Evolutionary conservation across 2,888 invertebrate genomes (phyloP), one percentile per base, ranked within the genome.

Genomic region (Tachystola acroxantha): DNA sequence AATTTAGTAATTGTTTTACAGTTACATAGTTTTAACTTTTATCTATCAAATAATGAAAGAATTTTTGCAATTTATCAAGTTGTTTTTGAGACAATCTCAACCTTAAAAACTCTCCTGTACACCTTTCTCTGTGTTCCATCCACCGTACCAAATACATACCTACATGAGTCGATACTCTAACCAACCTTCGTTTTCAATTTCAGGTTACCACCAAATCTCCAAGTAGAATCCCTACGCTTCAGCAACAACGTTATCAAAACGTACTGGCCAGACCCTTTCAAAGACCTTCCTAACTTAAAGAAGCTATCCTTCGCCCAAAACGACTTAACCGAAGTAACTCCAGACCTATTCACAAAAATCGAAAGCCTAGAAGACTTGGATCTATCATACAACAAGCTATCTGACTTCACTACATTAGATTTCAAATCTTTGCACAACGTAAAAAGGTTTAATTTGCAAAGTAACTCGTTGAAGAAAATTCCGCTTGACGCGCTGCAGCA

Each of bases 291-390:
- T 10, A 73, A 66, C 42, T 45, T 88, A 28, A 77, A 74, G 48
- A 63, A 68, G 27, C 68, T 89, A 0, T 80, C 85, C n/a, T 72
- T 89, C 42, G 69, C 85, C 0, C 81, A 84, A 41, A 89, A 89
- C 47, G 75, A 85, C 11, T 68, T 89, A 3, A 56, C 62, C 1
- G 68, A 69, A 22, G 59, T 89, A 46, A 82, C 87, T 0, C 71
- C 74, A 1, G 88, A 88, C 43, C 59, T 87, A 1, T 82, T 89
- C 46, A 79, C 81, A 0, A 84, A 81, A 5, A 64, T 88, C 12
- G 61, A 66, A 3, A 40, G 46, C 0, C 49, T 90, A 7, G 77
- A 81, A 61, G 82, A 74, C 20, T 45, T 90, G n/a, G 89, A 90
- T 52, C 50, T 90, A 1, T 89, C 89, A 0, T 72, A 79, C 46